phyloP scores from a whole-genome alignment of 1,140 invertebrate species.

The Chionoecetes opilio region DNA sequence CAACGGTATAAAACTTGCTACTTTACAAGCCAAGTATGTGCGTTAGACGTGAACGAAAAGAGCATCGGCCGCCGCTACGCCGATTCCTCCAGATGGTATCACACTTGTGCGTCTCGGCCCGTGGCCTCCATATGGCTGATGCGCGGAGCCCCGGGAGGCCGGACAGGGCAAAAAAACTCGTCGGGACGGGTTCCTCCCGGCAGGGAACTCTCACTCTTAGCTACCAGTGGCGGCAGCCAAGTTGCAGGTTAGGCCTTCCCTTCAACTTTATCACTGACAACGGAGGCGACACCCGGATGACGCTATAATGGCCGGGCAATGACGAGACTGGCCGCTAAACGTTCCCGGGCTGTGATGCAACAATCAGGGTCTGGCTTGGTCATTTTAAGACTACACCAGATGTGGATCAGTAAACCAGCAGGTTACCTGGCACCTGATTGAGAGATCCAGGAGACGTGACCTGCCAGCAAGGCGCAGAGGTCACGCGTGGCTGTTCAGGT shows the following conservation, averaged over 20 bases:
- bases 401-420: slow-evolving; percentile 44
- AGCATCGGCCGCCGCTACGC: background rate
- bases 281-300: background rate
- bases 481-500: slow-evolving; percentile 3
- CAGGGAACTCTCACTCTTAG: slow-evolving; percentile 55
- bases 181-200: slow-evolving; percentile 14
- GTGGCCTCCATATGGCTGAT: slow-evolving; percentile 46
- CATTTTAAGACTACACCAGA: background rate
- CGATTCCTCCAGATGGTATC: slow-evolving; percentile 41
- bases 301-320: slow-evolving; percentile 38
- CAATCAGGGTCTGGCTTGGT: background rate
- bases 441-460: slow-evolving; percentile 24
- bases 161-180: slow-evolving; percentile 53
- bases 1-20: background rate
- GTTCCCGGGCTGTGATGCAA: background rate
- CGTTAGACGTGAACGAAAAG: background rate
- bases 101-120: background rate
- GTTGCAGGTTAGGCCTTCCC: slow-evolving; percentile 54
- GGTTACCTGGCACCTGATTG: slow-evolving; percentile 37
- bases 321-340: background rate
- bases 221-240: slow-evolving; percentile 17
- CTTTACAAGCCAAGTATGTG: background rate
- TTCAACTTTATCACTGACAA: background rate
- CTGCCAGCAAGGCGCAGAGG: slow-evolving; percentile 2
- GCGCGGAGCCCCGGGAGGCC: slow-evolving; percentile 19